These are phyloP conservation scores for Anguilla japonica DNA, from an alignment of 2,113 vertebrate species.

Conservation along the genomic window DNA sequence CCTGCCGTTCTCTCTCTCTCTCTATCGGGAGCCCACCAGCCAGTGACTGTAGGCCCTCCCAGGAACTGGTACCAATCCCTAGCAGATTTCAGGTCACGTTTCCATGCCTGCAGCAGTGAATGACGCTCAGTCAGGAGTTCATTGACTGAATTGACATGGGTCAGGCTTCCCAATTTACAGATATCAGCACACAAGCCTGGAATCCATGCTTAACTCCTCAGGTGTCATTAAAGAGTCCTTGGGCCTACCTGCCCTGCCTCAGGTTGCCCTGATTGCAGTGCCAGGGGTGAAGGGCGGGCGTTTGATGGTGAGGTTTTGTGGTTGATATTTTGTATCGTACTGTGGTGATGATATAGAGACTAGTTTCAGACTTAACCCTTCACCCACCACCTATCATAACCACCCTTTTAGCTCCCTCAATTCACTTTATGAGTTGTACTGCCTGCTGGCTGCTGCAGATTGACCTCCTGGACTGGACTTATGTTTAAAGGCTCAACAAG, in stretches of 20 bases:
- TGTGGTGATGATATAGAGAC: constrained; percentile 64
- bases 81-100: constrained; percentile 72
- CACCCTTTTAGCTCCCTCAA: neutral
- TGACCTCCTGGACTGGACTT: neutral
- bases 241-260: constrained; percentile 41
- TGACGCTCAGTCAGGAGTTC: constrained; percentile 68
- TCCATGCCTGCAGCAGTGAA: constrained; percentile 76
- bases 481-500: neutral
- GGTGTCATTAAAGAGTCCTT: constrained; percentile 35
- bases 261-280: constrained; percentile 47
- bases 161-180: constrained; percentile 62
- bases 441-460: neutral
- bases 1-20: constrained; percentile 27
- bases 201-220: constrained; percentile 43
- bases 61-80: constrained; percentile 75
- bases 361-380: constrained; percentile 58
- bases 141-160: constrained; percentile 67
- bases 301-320: constrained; percentile 43
- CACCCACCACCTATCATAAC: neutral
- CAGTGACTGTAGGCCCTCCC: constrained; percentile 67
- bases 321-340: constrained; percentile 76
- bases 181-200: constrained; percentile 51
- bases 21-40: constrained; percentile 55
- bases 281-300: constrained; percentile 39
- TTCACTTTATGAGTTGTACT: neutral